A percentile compares a stretch with the other conserved stretches of the same genome.
phyloP scores from a whole-genome alignment of 1,140 invertebrate genomes.

The Solen grandis region DNA sequence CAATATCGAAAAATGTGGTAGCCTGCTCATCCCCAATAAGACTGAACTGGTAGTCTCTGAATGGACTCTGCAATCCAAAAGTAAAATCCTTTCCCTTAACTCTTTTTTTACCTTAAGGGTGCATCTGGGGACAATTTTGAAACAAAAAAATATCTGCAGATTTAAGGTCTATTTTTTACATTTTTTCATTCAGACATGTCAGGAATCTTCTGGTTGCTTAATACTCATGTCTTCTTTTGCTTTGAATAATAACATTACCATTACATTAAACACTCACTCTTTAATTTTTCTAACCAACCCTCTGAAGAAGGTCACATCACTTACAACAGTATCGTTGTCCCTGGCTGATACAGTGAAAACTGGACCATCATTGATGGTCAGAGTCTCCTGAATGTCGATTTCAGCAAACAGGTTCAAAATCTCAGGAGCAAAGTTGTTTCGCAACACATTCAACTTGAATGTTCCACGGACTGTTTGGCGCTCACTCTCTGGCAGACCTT shows the following conservation, averaged over 20 bases:
- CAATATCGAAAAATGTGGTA: conserved; percentile 3
- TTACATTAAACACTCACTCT: too few species aligned
- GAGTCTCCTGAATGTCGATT: not conserved
- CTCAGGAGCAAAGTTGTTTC: conserved; percentile 50
- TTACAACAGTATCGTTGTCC: conserved; percentile 43
- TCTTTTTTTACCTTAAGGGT: too few species aligned
- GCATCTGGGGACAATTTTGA: too few species aligned
- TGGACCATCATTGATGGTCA: not conserved
- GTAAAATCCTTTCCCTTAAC: too few species aligned
- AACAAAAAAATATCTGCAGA: too few species aligned
- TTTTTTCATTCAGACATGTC: too few species aligned
- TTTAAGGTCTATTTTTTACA: too few species aligned
- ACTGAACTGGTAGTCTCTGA: not conserved
- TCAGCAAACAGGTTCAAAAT: conserved; percentile 28
- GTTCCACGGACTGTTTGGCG: not conserved
- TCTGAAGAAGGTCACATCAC: conserved; percentile 3
- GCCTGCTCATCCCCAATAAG: conserved; percentile 23
- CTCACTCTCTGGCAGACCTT: conserved; percentile 4
- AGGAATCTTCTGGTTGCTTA: too few species aligned
- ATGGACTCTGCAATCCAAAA: conserved; percentile 14
- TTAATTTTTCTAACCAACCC: not conserved
- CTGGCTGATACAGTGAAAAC: conserved; percentile 10
- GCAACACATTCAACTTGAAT: conserved; percentile 7
- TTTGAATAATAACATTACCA: not conserved
- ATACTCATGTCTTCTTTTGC: not conserved